These are phyloP conservation scores for Diplodus puntazzo DNA, from an alignment of 2,797 vertebrate species.

Conservation along the genomic window DNA sequence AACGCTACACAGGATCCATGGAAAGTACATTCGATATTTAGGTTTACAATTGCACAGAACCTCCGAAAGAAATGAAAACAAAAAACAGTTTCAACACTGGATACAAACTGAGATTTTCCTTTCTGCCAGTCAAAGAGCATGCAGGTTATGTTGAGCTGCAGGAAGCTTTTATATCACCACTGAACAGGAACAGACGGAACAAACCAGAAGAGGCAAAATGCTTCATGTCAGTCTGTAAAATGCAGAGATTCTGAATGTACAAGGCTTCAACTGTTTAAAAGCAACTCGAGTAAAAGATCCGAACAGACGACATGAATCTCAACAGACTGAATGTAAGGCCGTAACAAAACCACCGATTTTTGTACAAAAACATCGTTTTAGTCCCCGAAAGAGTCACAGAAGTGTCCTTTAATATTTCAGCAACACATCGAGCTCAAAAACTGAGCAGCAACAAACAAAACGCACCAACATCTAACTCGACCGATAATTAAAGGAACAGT, in stretches of 20 bases:
- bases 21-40: slow-evolving; percentile 70
- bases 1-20: slow-evolving; percentile 36
- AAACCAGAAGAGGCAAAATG: slow-evolving; percentile 9
- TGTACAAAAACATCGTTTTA: background rate
- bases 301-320: background rate
- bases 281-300: background rate
- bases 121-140: slow-evolving; percentile 47
- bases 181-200: slow-evolving; percentile 12
- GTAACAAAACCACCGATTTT: background rate
- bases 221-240: background rate
- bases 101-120: slow-evolving; percentile 3
- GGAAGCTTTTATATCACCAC: slow-evolving; percentile 20
- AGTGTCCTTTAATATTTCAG: background rate
- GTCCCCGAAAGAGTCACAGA: background rate
- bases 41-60: slow-evolving; percentile 65
- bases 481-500: no score
- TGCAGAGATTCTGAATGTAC: background rate
- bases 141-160: slow-evolving; percentile 49
- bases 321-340: slow-evolving; percentile 15
- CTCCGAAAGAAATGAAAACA: slow-evolving; percentile 18
- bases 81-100: slow-evolving; percentile 19
- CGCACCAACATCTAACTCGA: background rate
- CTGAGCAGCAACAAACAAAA: background rate
- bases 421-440: background rate
- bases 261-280: background rate